Base-by-base conservation (phyloP, 2,797 vertebrate genomes). In the Peromyscus eremicus region DNA sequence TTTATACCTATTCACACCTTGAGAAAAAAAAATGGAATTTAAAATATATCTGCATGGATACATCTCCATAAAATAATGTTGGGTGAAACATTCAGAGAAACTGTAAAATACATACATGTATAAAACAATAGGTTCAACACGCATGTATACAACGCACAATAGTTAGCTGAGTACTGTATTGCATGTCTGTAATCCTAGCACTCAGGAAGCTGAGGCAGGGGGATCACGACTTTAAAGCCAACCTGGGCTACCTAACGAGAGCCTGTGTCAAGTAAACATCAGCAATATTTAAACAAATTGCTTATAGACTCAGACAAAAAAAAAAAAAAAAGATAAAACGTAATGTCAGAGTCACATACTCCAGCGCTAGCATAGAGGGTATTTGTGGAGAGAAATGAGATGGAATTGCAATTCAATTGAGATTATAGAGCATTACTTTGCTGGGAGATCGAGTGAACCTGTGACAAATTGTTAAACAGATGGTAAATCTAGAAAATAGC, bases 391-490 rank as follows among this genome's bases (percentile, higher is more conserved):
- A 92, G 14, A 52, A 80, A 71, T 4, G 57, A 95, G 88, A 76
- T 66, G 68, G 7, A 76, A 73, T 89, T 94, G 80, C 10, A 14
- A 75, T 75, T 93, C 37, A 89, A 14, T 21, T 82, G 2, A 73
- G 70, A 81, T 71, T 94, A 86, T 76, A 91, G 80, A 94, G 75
- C 94, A 89, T 84, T 62, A 79, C 68, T 94, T 93, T 86, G 89
- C 83, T 49, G 13, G 37, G 13, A 87, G 27, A 77, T 37, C 21
- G 88, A 27, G 80, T 87, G 21, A 10, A 89, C 93, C 71, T 16
- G 62, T 37, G 34, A 84, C 8, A 90, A 83, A 87, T 57, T 43
- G 10, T 73, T 96, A 82, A 92, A 92, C 43, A 80, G 32, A 49
- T 43, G 13, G 91, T 97, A 73, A 86, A 88, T 83, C n/a, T 90